These are phyloP conservation scores for Melanophora roralis DNA, from an alignment of 2,888 invertebrate species.

Conservation along the genomic window DNA sequence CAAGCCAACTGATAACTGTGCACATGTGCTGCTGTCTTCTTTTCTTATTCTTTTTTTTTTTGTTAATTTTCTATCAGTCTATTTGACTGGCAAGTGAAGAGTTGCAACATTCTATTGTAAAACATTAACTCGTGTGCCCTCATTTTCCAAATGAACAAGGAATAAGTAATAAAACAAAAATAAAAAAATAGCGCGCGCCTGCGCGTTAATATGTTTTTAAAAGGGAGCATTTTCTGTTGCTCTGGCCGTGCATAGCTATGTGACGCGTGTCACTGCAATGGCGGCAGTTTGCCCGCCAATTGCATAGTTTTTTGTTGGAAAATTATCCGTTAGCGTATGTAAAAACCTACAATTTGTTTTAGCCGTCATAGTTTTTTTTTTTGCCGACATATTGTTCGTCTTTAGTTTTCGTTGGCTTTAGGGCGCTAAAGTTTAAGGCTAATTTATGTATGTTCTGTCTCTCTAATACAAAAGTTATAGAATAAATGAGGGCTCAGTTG, in stretches of 20 bases:
- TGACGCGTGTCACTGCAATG: constrained; percentile 49
- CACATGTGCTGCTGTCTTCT: not conserved
- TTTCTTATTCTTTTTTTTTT: not conserved
- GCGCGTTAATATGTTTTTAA: constrained; percentile 43
- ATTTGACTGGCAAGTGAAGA: constrained; percentile 41
- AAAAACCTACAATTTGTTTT: not conserved
- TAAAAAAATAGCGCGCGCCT: constrained; percentile 51
- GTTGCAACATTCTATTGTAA: not conserved
- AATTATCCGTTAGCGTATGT: constrained; percentile 43
- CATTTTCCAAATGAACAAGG: constrained; percentile 42
- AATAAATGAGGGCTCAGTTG: constrained; percentile 47
- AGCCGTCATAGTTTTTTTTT: constrained; percentile 42
- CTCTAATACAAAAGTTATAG: constrained; percentile 44
- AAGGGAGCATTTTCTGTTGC: constrained; percentile 33
- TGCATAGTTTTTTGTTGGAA: constrained; percentile 43
- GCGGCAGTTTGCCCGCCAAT: constrained; percentile 45
- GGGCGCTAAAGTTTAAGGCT: constrained; percentile 52
- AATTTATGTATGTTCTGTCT: constrained; percentile 41
- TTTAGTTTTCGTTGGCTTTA: constrained; percentile 29
- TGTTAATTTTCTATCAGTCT: constrained; percentile 9
- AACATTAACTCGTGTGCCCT: constrained; percentile 51
- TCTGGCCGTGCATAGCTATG: constrained; percentile 20
- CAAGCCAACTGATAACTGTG: constrained; percentile 55
- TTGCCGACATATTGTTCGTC: not conserved
- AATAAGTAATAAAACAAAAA: constrained; percentile 2